phyloP scores from a whole-genome alignment of 2,797 vertebrate species.

The Leucoraja ocellata region DNA sequence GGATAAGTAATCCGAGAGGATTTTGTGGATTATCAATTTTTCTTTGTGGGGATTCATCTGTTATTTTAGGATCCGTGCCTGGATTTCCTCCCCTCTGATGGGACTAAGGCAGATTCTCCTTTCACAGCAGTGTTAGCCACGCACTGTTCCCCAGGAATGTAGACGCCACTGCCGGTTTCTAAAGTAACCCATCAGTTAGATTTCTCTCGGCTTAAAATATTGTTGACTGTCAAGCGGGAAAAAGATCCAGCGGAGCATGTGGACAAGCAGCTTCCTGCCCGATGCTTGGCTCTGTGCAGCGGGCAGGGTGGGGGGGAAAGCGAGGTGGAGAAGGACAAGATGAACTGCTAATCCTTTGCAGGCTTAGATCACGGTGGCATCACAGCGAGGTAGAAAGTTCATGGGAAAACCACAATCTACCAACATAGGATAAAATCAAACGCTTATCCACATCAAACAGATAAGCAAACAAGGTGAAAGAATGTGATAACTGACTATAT shows the following conservation, averaged over 20 bases:
- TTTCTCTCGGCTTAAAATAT: not conserved
- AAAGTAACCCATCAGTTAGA: not conserved
- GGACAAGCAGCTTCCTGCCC: conserved; percentile 5
- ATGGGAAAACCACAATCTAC: not conserved
- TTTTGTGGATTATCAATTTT: conserved; percentile 14
- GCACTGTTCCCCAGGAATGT: conserved; percentile 9
- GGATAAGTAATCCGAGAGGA: conserved; percentile 30
- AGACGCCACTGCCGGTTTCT: not conserved
- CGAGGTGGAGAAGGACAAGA: not conserved
- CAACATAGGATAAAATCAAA: not conserved
- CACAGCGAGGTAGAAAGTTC: conserved; percentile 8
- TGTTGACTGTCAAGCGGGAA: not conserved
- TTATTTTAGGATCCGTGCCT: conserved; percentile 29
- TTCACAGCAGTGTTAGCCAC: not conserved
- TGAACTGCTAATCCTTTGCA: not conserved
- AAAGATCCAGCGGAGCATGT: not conserved
- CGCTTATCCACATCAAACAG: not conserved
- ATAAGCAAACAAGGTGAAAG: not conserved
- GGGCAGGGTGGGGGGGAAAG: not conserved
- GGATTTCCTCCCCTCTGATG: conserved; percentile 37
- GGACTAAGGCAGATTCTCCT: not conserved
- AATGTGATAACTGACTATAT: not conserved
- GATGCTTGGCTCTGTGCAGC: not conserved
- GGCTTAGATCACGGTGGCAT: not conserved
- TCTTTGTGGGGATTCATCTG: conserved; percentile 28